Evolutionary conservation across 2,888 invertebrate genomes (phyloP).

Genomic region (Heliconius sara): DNA sequence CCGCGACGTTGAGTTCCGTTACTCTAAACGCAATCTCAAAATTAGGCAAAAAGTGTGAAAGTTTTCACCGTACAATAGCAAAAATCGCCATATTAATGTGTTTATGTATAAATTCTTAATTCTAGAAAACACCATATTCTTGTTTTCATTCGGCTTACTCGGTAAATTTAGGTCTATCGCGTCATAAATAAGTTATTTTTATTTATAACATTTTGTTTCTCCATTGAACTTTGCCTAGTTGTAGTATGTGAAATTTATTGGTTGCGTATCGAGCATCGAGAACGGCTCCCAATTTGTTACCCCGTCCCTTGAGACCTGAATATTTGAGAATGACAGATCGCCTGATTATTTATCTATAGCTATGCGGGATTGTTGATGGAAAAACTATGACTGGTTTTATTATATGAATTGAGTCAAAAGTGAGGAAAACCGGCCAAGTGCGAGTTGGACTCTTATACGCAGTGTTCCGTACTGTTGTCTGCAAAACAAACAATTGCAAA

Average conservation of each 20-base stretch:
- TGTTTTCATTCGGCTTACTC: background rate
- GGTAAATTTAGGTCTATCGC: background rate
- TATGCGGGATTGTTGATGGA: slow-evolving; percentile 19
- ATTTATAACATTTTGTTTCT: slow-evolving; percentile 37
- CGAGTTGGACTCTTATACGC: no score
- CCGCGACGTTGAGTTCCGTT: no score
- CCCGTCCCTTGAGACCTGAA: slow-evolving; percentile 46
- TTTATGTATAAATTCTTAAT: no score
- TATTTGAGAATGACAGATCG: slow-evolving; percentile 49
- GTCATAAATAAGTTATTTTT: slow-evolving; percentile 26
- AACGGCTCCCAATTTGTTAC: slow-evolving; percentile 49
- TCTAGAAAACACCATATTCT: background rate
- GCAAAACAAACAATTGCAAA: no score
- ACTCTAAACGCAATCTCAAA: no score
- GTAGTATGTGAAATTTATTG: slow-evolving; percentile 45
- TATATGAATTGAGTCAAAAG: background rate
- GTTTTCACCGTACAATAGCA: no score
- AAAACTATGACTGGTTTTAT: slow-evolving; percentile 3
- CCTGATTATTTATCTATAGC: slow-evolving; percentile 32
- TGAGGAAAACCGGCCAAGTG: background rate
- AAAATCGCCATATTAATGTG: background rate
- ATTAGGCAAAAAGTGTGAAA: no score
- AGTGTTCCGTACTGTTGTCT: no score
- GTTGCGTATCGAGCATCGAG: slow-evolving; percentile 45
- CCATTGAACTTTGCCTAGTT: slow-evolving; percentile 37